Evolutionary conservation across 2,888 invertebrate genomes (phyloP), one percentile per base, ranked within the genome.

Genomic region (Tortricodes alternella): DNA sequence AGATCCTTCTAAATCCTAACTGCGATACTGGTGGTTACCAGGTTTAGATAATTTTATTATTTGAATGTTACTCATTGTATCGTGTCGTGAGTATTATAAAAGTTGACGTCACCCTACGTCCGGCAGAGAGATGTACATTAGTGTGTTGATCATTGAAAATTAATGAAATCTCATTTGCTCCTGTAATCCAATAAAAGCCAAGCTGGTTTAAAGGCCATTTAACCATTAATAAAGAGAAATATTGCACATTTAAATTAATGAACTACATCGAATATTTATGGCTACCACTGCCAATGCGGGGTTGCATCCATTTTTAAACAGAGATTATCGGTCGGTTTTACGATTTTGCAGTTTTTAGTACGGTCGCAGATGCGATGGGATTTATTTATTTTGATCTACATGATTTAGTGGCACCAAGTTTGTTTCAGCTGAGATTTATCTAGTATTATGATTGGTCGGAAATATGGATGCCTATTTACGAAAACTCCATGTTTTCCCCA

Each of bases 151-250:
- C 67, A 71, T 72, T 68, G 61, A 65, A 68, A 71, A 78, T 77
- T 74, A 76, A 76, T 77, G 73, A 70, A 65, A 65, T 50, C 68
- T 71, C 71, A 72, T 77, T 77, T 75, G 70, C 69, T 67, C 11
- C 18, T 66, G 65, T 77, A 73, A 71, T 71, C 70, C 68, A 58
- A 58, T 65, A 37, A 62, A 65, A 64, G 56, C 61, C 60, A 16
- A 29, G 19, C 27, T 4, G 46, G 21, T 27, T 48, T 44, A 46
- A 38, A 39, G 8, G 13, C 38, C 53, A 62, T 57, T 68, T 50
- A 62, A 62, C 63, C 68, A 69, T 68, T 70, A 65, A 69, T 69
- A 60, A 63, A 59, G 46, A 7, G 21, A 29, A 43, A 50, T 50
- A 49, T 43, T 51, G 51, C 48, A 27, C 64, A 70, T 78, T 73